Base-by-base conservation (phyloP, 1,140 invertebrate genomes). In the Trialeurodes vaporariorum region DNA sequence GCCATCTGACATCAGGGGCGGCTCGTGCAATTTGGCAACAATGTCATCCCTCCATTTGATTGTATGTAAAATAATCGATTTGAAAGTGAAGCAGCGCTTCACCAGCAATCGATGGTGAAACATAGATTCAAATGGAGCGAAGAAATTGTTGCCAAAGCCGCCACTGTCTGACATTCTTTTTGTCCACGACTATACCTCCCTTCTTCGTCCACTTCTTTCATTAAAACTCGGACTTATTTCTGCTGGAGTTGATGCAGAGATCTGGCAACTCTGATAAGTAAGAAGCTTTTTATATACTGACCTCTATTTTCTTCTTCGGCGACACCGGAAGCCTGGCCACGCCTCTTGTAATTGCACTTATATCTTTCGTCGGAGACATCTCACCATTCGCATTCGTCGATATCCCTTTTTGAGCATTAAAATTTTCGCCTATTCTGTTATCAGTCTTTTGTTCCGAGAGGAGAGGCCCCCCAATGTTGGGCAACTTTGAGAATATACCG, bases 401-500 rank as follows among this genome's bases (percentile, higher is more conserved):
- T n/a, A 63, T 69, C 23, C 68, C 34, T 9, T 21, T 64, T 5
- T 25, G 12, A 40, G 64, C 49, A 58, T 65, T 65, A 21, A 65
- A 27, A 12, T n/a, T 23, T 61, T n/a, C 24, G 11, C 27, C 27
- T 13, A 40, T 65, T 9, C 23, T 58, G 23, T 2, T 59, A n/a
- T 23, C 64, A 9, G 27, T 49, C 17, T 69, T 69, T 26, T 59
- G 59, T 25, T 69, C 69, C 1, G 71, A 67, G 21, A 72, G 60
- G 1, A 70, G 26, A 1, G 64, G 25, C 1, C 71, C 72, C 1
- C 72, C 72, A 12, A 73, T 67, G 27, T 73, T 73, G 17, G 72
- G 72, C 66, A 73, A 25, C 49, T 70, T 70, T 2, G 67, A 64
- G 68, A 73, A 73, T n/a, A 73, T 69, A 2, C 34, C 61, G 17